Conservation (phyloP, 2,797 vertebrate genomes). For the Petrocephalus schoutedeni region DNA sequence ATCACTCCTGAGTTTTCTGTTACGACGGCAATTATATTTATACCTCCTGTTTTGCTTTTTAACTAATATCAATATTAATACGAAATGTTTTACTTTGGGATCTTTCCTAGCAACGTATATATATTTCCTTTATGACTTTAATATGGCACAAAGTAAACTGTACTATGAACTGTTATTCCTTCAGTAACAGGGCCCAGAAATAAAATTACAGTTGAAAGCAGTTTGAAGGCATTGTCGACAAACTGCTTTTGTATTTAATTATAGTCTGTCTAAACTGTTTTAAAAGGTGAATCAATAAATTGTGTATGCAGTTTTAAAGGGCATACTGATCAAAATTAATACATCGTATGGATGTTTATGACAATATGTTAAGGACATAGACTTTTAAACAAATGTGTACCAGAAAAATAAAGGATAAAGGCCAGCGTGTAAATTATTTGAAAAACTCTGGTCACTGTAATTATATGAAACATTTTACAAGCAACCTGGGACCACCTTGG, state of each 20-base stretch:
- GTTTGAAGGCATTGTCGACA: neutral
- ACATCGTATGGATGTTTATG: constrained; percentile 54
- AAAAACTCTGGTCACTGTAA: constrained; percentile 65
- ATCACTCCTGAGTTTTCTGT: too few species aligned
- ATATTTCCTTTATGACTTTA: neutral
- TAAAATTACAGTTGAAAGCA: neutral
- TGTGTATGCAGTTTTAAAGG: constrained; percentile 53
- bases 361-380: constrained; percentile 52
- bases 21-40: neutral
- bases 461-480: constrained; percentile 69
- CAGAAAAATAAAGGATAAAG: constrained; percentile 57
- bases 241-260: constrained; percentile 48
- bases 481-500: constrained; percentile 59
- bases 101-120: neutral
- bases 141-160: neutral
- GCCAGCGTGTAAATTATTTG: constrained; percentile 64
- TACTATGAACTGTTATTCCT: neutral
- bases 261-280: constrained; percentile 54
- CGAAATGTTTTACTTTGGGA: neutral
- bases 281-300: constrained; percentile 30
- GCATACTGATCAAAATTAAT: constrained; percentile 54
- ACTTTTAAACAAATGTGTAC: constrained; percentile 59
- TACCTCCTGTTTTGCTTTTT: neutral
- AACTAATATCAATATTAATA: neutral
- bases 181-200: neutral